These are phyloP conservation scores for Crenichthys baileyi DNA, from an alignment of 2,797 vertebrate species.

Conservation along the genomic window DNA sequence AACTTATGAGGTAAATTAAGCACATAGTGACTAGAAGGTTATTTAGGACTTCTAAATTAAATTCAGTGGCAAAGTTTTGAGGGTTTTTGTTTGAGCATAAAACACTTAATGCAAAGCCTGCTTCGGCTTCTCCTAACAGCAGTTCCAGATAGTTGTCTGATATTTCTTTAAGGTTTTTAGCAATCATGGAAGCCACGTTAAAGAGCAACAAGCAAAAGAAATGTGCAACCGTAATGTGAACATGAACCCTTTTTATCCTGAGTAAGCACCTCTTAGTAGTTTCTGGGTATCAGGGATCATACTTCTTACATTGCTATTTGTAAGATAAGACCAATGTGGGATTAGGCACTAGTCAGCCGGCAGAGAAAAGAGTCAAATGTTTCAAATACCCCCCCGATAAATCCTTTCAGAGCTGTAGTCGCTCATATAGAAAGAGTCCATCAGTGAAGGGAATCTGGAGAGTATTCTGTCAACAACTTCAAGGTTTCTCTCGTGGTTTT, in stretches of 20 bases:
- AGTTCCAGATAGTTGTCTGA: not conserved
- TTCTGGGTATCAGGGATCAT: not conserved
- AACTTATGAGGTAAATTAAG: too few relatives aligned
- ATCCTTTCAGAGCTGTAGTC: not conserved
- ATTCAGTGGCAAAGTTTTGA: not conserved
- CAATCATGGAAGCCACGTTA: not conserved
- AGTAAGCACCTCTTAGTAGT: not conserved
- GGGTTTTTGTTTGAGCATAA: not conserved
- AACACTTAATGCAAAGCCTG: not conserved
- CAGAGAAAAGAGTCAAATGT: slow-evolving; percentile 5
- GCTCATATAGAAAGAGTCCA: not conserved
- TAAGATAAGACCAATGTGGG: slow-evolving; percentile 3
- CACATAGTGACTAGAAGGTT: not conserved
- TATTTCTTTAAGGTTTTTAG: not conserved
- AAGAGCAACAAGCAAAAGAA: not conserved
- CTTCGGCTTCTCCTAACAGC: not conserved
- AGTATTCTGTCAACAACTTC: slow-evolving; percentile 53
- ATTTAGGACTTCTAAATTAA: too few relatives aligned
- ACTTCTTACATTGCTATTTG: not conserved
- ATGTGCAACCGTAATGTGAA: not conserved
- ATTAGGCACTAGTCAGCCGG: slow-evolving; percentile 39
- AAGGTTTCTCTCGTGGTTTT: slow-evolving; percentile 53
- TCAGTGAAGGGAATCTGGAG: slow-evolving; percentile 44
- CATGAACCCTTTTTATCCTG: slow-evolving; percentile 13
- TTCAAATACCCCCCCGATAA: not conserved